Evolutionary conservation across 1,140 invertebrate species (phyloP), one percentile per base, ranked within the genome.

Genomic region (Trialeurodes vaporariorum): DNA sequence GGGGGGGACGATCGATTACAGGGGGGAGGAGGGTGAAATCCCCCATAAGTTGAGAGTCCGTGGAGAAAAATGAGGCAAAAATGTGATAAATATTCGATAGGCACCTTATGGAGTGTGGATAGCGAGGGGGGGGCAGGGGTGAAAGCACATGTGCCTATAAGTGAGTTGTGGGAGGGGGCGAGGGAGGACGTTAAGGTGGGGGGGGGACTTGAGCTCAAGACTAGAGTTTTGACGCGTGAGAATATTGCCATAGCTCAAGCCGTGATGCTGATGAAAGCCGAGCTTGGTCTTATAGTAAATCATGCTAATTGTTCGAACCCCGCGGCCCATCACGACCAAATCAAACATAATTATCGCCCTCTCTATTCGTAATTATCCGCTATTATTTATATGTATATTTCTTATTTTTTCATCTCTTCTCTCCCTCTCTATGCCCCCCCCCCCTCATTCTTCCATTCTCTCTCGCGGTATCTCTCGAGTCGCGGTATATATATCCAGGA

Each of bases 371-470:
- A 49, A 49, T 49, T 49, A 49, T 49, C 34, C 34, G 34, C 34
- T 49, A 49, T 49, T 49, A 49, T 49, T 49, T 49, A 49, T 49
- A 49, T 49, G 34, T 49, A 49, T 49, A 49, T 49, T 49, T 49
- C 5, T 49, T 49, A 17, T 49, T 5, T 9, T 49, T 49, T 49
- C 17, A 9, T 9, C 34, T 49, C 17, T 49, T 49, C n/a, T n/a
- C n/a, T n/a, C n/a, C n/a, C n/a, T n/a, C n/a, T n/a, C n/a, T n/a
- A n/a, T n/a, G n/a, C n/a, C n/a, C n/a, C n/a, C n/a, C n/a, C n/a
- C n/a, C n/a, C n/a, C n/a, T n/a, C n/a, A n/a, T n/a, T n/a, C n/a
- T n/a, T n/a, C n/a, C n/a, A n/a, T n/a, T n/a, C n/a, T n/a, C n/a
- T n/a, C n/a, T n/a, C n/a, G n/a, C n/a, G n/a, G n/a, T n/a, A n/a